Evolutionary conservation across 2,888 invertebrate genomes (phyloP), one percentile per base, ranked within the genome.

Genomic region (Drosophila ochracea): DNA sequence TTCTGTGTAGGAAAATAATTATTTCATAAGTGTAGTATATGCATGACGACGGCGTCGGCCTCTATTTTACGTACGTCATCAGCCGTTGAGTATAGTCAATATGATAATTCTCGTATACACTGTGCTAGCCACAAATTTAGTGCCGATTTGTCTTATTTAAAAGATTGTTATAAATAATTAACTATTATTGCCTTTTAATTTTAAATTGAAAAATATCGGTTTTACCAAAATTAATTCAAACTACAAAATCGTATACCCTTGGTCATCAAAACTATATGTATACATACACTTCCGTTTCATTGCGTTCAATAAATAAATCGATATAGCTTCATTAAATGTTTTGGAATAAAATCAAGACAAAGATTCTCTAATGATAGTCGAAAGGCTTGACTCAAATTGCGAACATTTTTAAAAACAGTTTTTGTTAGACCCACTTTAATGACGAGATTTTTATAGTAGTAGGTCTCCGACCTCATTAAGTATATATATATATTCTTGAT

Each of bases 1-100:
- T 55, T 63, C 53, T n/a, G 30, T 41, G 65, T 50, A 41, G n/a
- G 30, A 49, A 62, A 68, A 79, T 68, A 67, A 67, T 73, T 68
- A 71, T 79, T 67, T 61, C 61, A 78, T 67, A 65, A 52, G 68
- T 49, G 82, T 63, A 73, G 71, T 75, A 81, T 47, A 25, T 25
- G 47, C 70, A 71, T 78, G 82, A 66, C 79, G 76, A 49, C 52
- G 59, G 31, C 49, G 68, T 67, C 82, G 88, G 80, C 84, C 82
- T 68, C 71, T 62, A 60, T 62, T 65, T 28, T 16, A 31, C 39
- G 37, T 39, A 74, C 83, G 88, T 83, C 80, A 84, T 67, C 39
- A 41, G 21, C 30, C 50, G 39, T 28, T n/a, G 33, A 10, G 54
- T 57, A 62, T 78, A 78, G 73, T 66, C 67, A 62, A 35, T 61